phyloP scores from a whole-genome alignment of 2,888 invertebrate species.

The Carpatolechia fugitivella region DNA sequence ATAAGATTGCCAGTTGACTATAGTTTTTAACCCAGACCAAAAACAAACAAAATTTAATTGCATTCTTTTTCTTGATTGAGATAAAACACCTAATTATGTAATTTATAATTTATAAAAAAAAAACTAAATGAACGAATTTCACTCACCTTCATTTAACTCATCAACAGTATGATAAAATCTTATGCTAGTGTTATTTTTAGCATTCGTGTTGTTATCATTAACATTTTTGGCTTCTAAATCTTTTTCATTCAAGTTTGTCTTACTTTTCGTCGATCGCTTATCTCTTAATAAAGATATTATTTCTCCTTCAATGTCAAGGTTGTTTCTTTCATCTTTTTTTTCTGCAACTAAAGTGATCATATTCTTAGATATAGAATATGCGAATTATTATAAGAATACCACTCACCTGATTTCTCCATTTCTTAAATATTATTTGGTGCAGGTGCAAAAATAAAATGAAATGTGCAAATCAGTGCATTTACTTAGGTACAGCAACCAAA shows the following conservation, averaged over 20 bases:
- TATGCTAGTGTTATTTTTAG: background rate
- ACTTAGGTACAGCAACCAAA: conserved; percentile 48
- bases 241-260: background rate
- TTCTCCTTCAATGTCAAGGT: background rate
- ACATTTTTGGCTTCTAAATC: background rate
- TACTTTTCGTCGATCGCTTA: background rate
- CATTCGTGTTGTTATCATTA: background rate
- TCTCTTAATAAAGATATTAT: background rate
- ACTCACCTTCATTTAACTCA: conserved; percentile 59
- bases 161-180: conserved; percentile 50
- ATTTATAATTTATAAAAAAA: no score
- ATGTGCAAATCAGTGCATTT: conserved; percentile 47
- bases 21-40: no score
- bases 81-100: no score
- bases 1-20: no score
- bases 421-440: background rate
- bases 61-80: no score
- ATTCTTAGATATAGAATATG: background rate
- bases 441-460: conserved; percentile 23
- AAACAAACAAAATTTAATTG: no score
- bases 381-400: background rate
- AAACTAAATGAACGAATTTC: no score
- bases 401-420: background rate
- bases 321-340: background rate
- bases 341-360: background rate